Base-by-base conservation (phyloP, 2,797 vertebrate genomes). In the Delichon dasypus region DNA sequence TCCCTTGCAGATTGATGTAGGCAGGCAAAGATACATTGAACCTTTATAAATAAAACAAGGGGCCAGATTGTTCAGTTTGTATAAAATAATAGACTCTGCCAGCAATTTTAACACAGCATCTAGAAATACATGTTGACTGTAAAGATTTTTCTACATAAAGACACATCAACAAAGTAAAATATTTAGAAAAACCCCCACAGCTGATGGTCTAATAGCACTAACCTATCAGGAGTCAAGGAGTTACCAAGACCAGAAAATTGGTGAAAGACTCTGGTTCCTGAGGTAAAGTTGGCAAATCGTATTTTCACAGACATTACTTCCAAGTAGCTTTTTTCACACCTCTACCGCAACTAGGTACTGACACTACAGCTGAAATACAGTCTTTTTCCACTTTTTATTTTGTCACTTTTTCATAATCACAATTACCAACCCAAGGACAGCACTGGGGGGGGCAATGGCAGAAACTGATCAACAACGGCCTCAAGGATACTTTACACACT, bases 41-140 rank as follows among this genome's bases (percentile, higher is more conserved):
- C 98, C 98, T 98, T 98, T 98, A 98, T 98, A 98, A 98, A 98
- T 98, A 98, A 98, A 98, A 98, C 98, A 98, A 98, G 98, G 98
- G 98, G 98, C 98, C 98, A 98, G 98, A 98, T 98, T 98, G 98
- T 98, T 98, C 98, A 98, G 97, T 98, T 97, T 98, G 98, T 98
- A 98, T 98, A 98, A 97, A 98, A 98, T 95, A 97, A 97, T 97
- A 97, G 97, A 98, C 93, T 98, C 97, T 97, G 98, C 98, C 98
- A 98, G 97, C 98, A 98, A 98, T 97, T 98, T 98, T 96, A 98
- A 98, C 96, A 98, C 97, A 98, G 98, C 96, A 98, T 98, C 98
- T 97, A 98, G 96, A 98, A 98, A 98, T 95, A 98, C 98, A 98
- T 64, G 96, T 97, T 97, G 97, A 98, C 96, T 95, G 96, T 97